These are phyloP conservation scores for Agrotis puta DNA, from an alignment of 2,888 invertebrate genomes.

Conservation along the genomic window DNA sequence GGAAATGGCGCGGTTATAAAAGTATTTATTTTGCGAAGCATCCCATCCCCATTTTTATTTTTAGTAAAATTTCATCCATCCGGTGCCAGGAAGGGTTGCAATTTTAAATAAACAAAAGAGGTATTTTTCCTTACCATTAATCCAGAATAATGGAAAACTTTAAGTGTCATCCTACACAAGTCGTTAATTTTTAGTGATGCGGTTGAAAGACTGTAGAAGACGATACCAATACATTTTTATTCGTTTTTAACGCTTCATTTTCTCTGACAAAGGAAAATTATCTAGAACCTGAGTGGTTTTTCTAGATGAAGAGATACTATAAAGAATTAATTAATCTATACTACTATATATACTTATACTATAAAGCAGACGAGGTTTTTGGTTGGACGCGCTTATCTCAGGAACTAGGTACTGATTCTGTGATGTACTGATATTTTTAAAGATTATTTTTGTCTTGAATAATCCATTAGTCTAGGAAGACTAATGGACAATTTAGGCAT, in stretches of 20 bases:
- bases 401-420: too few species aligned
- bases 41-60: too few species aligned
- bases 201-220: not conserved
- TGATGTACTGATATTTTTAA: too few species aligned
- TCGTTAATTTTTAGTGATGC: slow-evolving; percentile 29
- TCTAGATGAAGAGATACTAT: not conserved
- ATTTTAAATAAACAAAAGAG: not conserved
- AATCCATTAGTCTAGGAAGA: too few species aligned
- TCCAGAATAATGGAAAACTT: not conserved
- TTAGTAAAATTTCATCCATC: not conserved
- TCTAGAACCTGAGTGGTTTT: not conserved
- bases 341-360: too few species aligned
- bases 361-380: too few species aligned
- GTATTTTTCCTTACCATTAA: not conserved
- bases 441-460: too few species aligned
- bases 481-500: too few species aligned
- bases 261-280: not conserved
- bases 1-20: too few species aligned
- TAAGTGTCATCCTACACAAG: slow-evolving; percentile 11
- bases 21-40: too few species aligned
- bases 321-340: not conserved
- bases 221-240: slow-evolving; percentile 5
- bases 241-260: not conserved
- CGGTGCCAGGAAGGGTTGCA: not conserved
- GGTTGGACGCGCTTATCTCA: too few species aligned